Base-by-base conservation (phyloP, 2,797 vertebrate species). In the Oophaga sylvatica region DNA sequence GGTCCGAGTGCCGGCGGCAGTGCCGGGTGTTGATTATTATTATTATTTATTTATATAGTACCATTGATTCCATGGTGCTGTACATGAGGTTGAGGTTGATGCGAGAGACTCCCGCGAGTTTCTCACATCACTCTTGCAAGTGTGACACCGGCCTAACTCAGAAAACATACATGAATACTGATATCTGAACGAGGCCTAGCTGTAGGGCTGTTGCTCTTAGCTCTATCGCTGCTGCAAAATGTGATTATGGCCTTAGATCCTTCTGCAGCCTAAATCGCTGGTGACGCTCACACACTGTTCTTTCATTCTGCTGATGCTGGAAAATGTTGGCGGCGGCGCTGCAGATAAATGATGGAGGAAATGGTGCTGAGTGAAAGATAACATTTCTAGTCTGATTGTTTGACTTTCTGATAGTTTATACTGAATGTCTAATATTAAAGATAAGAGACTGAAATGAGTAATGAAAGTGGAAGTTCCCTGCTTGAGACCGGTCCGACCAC, bases 291-390 rank as follows among this genome's bases (percentile, higher is more conserved):
- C 11, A 1, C 6, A 29, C n/a, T 1, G n/a, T 48, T 35, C 35
- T 48, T 22, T 35, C 26, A 26, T 68, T 68, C 15, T 56, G n/a
- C 81, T 56, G 53, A 70, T 83, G 68, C 81, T 83, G n/a, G 67
- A 71, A 59, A 82, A 83, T 22, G 1, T 56, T 70, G 63, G 53
- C 7, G 53, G 48, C 48, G 1, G 48, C 48, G 48, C 67, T 20
- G 53, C 19, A 83, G 81, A 71, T 83, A 83, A 83, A 71, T 71
- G 29, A 71, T 20, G 22, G 48, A 83, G 81, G 67, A 83, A 83
- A 83, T 71, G 71, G 59, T 83, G 81, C 53, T 29, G 68, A 59
- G 6, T 41, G 10, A 71, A 71, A 71, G 67, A 83, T 83, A 83
- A 70, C 7, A 71, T 59, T 35, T 57, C 26, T 31, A 22, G 80